These are phyloP conservation scores for Heliconius ethilla DNA, from an alignment of 2,888 invertebrate species.

Conservation along the genomic window DNA sequence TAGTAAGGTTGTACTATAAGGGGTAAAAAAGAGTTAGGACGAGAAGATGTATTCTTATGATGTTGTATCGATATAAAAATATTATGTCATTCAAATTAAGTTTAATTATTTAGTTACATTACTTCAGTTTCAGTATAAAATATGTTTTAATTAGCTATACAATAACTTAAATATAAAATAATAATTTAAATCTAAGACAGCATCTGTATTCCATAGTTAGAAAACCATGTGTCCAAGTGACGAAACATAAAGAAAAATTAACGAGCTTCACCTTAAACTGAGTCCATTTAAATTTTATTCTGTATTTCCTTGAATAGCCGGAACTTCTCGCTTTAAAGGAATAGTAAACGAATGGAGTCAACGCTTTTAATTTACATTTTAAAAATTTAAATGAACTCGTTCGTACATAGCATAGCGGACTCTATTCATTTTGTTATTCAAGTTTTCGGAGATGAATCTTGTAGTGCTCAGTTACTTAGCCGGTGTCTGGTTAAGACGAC, in stretches of 20 bases:
- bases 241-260: conserved; percentile 13
- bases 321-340: conserved; percentile 34
- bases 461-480: conserved; percentile 20
- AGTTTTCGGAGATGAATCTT: conserved; percentile 29
- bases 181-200: too few relatives aligned
- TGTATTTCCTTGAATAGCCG: conserved; percentile 33
- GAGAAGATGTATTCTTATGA: too few relatives aligned
- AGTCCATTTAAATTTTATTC: conserved; percentile 30
- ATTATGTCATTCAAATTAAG: too few relatives aligned
- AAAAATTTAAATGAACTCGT: conserved; percentile 35
- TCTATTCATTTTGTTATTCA: conserved; percentile 37
- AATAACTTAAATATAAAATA: too few relatives aligned
- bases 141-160: background rate
- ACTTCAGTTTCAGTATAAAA: background rate
- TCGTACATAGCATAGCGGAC: conserved; percentile 26
- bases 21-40: too few relatives aligned
- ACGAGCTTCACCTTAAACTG: conserved; percentile 19
- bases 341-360: conserved; percentile 35
- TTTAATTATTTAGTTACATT: too few relatives aligned
- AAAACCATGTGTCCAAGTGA: background rate
- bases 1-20: too few relatives aligned
- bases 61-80: too few relatives aligned
- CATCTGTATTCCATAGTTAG: background rate
- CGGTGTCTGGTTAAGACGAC: conserved; percentile 16
- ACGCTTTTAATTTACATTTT: conserved; percentile 40